phyloP scores from a whole-genome alignment of 2,113 vertebrate genomes.

The Cygnus buccinator region DNA sequence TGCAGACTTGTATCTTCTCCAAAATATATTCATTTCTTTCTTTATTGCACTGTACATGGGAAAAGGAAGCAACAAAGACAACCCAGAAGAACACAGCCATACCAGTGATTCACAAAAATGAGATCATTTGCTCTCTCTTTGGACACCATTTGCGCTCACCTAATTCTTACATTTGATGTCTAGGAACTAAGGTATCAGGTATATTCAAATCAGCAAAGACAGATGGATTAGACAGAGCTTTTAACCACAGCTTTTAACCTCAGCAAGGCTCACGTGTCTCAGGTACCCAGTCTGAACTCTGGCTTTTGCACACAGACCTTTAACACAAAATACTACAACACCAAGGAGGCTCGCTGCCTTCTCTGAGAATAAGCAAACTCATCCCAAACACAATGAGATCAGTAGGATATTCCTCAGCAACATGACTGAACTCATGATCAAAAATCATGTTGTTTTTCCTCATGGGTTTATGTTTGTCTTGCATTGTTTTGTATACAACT shows the following conservation, averaged over 20 bases:
- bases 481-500: neutral
- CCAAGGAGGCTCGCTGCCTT: neutral
- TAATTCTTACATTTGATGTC: neutral
- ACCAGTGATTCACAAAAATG: neutral
- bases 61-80: neutral
- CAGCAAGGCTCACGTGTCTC: accelerated
- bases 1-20: accelerated
- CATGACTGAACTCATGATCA: neutral
- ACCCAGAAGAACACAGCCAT: neutral
- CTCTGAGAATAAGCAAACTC: neutral
- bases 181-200: neutral
- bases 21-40: neutral
- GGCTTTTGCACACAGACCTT: neutral
- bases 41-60: neutral
- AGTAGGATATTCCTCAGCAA: neutral
- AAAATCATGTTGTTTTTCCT: neutral
- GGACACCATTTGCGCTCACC: neutral
- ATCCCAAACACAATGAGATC: neutral
- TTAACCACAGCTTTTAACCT: neutral
- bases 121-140: neutral
- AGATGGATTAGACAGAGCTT: neutral
- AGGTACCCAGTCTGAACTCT: neutral
- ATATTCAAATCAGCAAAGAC: neutral
- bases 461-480: neutral
- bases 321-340: neutral